Evolutionary conservation across 2,888 invertebrate genomes (phyloP), one percentile per base, ranked within the genome.

Genomic region (Lasioglossum zephyrum): DNA sequence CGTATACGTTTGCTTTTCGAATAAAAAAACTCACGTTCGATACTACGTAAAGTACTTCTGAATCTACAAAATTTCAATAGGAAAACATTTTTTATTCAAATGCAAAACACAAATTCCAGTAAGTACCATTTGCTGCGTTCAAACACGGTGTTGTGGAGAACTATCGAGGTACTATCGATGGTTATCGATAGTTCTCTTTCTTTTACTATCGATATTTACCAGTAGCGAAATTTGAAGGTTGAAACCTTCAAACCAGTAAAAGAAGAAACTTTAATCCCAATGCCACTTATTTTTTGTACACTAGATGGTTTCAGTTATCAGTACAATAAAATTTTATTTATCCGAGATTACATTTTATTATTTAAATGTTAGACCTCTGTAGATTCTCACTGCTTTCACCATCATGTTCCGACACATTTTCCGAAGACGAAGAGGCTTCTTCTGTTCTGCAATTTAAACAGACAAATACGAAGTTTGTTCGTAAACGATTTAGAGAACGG

Each of bases 301-400:
- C 13, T 11, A 16, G 9, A 74, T 0, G 22, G 53, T 44, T 22
- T 49, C 69, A 4, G 13, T 31, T 60, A 44, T 47, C 31, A 47
- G n/a, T 63, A 66, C 26, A 36, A 16, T 8, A 26, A 26, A 78
- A 82, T 78, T 84, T 84, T 75, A 78, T 78, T 83, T 4, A 18
- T 9, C 2, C 22, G n/a, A 8, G 13, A 69, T 57, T n/a, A 72
- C 66, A 63, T 66, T 16, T 76, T n/a, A 73, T 47, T n/a, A 63
- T 63, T 83, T 66, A 70, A 53, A 72, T 2, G 39, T n/a, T 53
- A 73, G 57, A 73, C 73, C 39, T 66, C 16, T n/a, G 49, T 53
- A 18, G 26, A 47, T 63, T 78, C 22, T 47, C 53, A 4, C 2
- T 39, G 11, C 66, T 69, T 69, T 69, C 75, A n/a, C 63, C 41